A percentile compares a stretch with the other conserved stretches of the same genome.
phyloP scores from a whole-genome alignment of 92 coral and sea anemone genomes.

The Muricea muricata region DNA sequence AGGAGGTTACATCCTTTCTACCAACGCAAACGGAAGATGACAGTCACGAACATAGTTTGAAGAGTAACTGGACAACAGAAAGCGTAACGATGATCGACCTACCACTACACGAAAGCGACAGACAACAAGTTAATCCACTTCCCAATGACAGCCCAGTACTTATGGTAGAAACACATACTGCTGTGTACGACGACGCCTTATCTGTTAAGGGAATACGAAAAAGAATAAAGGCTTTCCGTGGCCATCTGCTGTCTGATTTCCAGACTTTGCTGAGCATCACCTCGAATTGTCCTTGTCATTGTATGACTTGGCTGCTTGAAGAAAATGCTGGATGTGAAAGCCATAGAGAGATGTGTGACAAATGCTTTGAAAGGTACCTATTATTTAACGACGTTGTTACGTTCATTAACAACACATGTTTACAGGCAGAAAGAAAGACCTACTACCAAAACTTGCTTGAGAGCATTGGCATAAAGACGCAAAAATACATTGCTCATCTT shows the following conservation, averaged over 20 bases:
- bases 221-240: slow-evolving; percentile 10
- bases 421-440: neutral
- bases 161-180: neutral
- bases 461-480: neutral
- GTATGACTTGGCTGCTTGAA: neutral
- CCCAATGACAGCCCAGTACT: slow-evolving; percentile 18
- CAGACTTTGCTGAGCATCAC: neutral
- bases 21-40: neutral
- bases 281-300: slow-evolving; percentile 17
- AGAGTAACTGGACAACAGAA: neutral
- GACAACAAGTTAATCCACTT: neutral
- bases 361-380: slow-evolving; percentile 5
- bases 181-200: neutral
- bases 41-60: neutral
- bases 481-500: slow-evolving; percentile 32
- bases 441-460: neutral
- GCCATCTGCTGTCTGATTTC: slow-evolving; percentile 18
- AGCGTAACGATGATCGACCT: neutral
- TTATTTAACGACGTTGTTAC: neutral
- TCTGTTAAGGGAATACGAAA: neutral
- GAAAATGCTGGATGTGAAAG: neutral
- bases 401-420: neutral
- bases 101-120: neutral
- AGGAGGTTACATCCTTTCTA: neutral
- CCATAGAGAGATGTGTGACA: slow-evolving; percentile 9